A percentile compares a stretch with the other conserved stretches of the same genome.
Evolutionary conservation across 2,888 invertebrate genomes (phyloP).

Genomic region (Anarsia innoxiella): DNA sequence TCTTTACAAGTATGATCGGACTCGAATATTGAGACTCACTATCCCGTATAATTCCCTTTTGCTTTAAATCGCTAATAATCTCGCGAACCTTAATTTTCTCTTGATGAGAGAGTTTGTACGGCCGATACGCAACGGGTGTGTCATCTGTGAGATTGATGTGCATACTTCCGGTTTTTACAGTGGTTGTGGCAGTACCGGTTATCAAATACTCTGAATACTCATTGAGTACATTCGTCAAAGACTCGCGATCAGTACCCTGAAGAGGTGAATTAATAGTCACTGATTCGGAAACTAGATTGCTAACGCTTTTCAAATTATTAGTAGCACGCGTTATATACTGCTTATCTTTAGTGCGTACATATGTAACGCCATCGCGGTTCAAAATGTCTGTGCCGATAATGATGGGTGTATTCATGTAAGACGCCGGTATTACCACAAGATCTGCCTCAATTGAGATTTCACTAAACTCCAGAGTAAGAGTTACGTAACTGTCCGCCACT

Average conservation of each 20-base stretch:
- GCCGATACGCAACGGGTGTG: slow-evolving; percentile 7
- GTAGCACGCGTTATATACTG: slow-evolving; percentile 1
- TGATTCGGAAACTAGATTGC: background rate
- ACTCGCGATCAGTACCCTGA: slow-evolving; percentile 1
- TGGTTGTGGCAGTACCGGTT: background rate
- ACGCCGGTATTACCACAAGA: slow-evolving; percentile 14
- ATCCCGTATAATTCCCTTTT: slow-evolving; percentile 10
- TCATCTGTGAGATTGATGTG: slow-evolving; percentile 3
- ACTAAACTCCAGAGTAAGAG: slow-evolving; percentile 14
- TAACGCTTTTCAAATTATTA: background rate
- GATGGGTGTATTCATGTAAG: slow-evolving; percentile 15
- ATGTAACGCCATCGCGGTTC: slow-evolving; percentile 4
- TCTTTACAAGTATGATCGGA: slow-evolving; percentile 23
- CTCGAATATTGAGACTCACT: slow-evolving; percentile 22
- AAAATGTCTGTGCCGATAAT: slow-evolving; percentile 16
- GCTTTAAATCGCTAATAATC: slow-evolving; percentile 7
- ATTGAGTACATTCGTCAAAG: background rate
- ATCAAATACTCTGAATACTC: background rate
- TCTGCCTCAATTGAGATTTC: slow-evolving; percentile 17
- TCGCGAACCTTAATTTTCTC: slow-evolving; percentile 10
- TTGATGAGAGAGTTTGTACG: slow-evolving; percentile 4
- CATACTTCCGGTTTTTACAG: background rate
- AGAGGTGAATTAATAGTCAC: background rate
- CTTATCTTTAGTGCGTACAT: slow-evolving; percentile 2
- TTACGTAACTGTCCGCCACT: slow-evolving; percentile 10